Percentiles rank a stretch among this genome's conserved stretches.
Conservation (phyloP, 2,888 invertebrate genomes). For the Incurvaria masculella region DNA sequence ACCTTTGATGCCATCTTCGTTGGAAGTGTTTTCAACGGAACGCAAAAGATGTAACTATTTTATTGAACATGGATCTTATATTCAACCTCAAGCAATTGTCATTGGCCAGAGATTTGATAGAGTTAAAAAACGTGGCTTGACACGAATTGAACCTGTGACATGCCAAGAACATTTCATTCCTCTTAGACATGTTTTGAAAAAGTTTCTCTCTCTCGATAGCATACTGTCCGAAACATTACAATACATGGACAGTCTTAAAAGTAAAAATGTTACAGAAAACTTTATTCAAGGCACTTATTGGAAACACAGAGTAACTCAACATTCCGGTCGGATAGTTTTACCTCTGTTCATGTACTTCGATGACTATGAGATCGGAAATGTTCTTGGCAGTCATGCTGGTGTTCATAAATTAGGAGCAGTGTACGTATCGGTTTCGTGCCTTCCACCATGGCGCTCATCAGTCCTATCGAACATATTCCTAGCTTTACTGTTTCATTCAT, state of each 20-base stretch:
- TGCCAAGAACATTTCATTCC: conserved; percentile 6
- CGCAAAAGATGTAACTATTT: conserved; percentile 1
- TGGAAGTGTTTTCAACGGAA: not conserved
- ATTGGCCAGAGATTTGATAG: conserved; percentile 5
- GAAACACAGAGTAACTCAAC: not conserved
- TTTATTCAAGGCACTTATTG: conserved; percentile 2
- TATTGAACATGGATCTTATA: conserved; percentile 3
- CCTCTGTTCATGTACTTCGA: conserved; percentile 13
- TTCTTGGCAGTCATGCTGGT: conserved; percentile 11
- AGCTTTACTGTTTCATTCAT: conserved; percentile 5
- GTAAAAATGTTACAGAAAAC: not conserved
- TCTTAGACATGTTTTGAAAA: conserved; percentile 5
- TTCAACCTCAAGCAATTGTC: conserved; percentile 4
- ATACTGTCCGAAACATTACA: conserved; percentile 3
- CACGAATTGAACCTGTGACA: not conserved
- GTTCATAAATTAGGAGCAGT: conserved; percentile 14
- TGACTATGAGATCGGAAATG: conserved; percentile 12
- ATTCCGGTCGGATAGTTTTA: not conserved
- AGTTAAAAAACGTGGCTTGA: not conserved
- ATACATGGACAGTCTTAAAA: not conserved
- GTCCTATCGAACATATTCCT: conserved; percentile 9
- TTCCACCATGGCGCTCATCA: conserved; percentile 8
- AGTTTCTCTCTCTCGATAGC: conserved; percentile 5
- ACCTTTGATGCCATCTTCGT: not conserved
- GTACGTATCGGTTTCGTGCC: conserved; percentile 9